Base-by-base conservation (phyloP, 2,113 vertebrate species). In the Scytalopus superciliaris region DNA sequence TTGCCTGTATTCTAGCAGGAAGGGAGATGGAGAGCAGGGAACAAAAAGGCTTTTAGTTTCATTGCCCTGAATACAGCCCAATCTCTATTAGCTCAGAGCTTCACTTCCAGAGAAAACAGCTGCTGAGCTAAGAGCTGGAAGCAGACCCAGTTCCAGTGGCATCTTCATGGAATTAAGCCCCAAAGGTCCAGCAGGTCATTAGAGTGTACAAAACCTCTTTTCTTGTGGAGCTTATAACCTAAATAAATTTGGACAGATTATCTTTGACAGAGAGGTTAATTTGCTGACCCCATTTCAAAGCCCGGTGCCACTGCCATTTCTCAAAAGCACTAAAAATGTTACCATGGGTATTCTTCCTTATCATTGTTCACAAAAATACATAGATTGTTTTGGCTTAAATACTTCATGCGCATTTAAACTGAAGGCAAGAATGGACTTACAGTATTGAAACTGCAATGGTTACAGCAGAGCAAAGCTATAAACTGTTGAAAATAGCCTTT, bases 11-110 rank as follows among this genome's bases (percentile, higher is more conserved):
- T 93, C 89, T 66, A 92, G 86, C 93, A 97, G 91, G 94, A 96
- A 97, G 87, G 56, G 80, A 93, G 52, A 84, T 14, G 0, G 80
- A 70, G 59, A 95, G 84, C 80, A 72, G 89, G 7, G 69, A 97
- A 97, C 95, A 97, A 97, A 96, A 97, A 94, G 95, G 94, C 95
- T 95, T 96, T 97, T 90, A 92, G 89, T 95, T 93, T 50, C 40
- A 3, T 78, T 97, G 96, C 96, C 96, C 96, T 93, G 90, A 96
- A 96, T 96, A 93, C 92, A 95, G 92, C 68, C 76, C 9, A 40
- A 93, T 93, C 83, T 92, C 93, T 92, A 82, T 95, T 95, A 95
- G 90, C 83, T 93, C 96, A 93, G 92, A 89, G 73, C 76, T 93
- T 94, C 94, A 94, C 73, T 96, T 96, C 50, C 90, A 96, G 83